A percentile compares a stretch with the other conserved stretches of the same genome.
Evolutionary conservation across 2,113 vertebrate species (phyloP).

Genomic region (Falco punctatus): DNA sequence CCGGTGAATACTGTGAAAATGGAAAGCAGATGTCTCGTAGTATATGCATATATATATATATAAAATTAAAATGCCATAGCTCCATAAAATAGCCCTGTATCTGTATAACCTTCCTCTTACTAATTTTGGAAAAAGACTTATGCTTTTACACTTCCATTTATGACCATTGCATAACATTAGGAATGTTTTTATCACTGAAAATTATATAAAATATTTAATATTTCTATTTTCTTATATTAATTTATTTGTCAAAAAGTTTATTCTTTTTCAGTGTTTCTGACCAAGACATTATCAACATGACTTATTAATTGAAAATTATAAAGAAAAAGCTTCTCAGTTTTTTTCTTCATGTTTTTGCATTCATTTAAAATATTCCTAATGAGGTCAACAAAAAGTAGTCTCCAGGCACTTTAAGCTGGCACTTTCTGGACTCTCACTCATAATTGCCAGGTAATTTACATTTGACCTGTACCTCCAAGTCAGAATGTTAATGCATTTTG

Average conservation of each 20-base stretch:
- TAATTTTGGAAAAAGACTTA: neutral
- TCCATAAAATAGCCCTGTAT: neutral
- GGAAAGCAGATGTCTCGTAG: neutral
- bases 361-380: constrained; percentile 37
- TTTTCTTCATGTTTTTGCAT: constrained; percentile 17
- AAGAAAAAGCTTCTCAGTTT: neutral
- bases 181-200: neutral
- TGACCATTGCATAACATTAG: neutral
- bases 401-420: neutral
- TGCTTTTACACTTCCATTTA: neutral
- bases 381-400: constrained; percentile 58
- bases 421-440: constrained; percentile 24
- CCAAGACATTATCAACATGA: neutral
- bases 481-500: constrained; percentile 58
- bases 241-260: neutral
- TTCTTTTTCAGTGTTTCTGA: neutral
- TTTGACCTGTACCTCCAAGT: constrained; percentile 61
- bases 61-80: neutral
- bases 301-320: neutral
- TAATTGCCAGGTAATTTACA: constrained; percentile 70
- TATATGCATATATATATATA: rapidly evolving
- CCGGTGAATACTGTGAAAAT: neutral
- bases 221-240: neutral
- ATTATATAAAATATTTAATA: neutral
- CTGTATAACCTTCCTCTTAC: rapidly evolving